Percentiles rank a stretch among this genome's conserved stretches.
Conservation (phyloP, 2,113 vertebrate genomes). For the Mesitornis unicolor region DNA sequence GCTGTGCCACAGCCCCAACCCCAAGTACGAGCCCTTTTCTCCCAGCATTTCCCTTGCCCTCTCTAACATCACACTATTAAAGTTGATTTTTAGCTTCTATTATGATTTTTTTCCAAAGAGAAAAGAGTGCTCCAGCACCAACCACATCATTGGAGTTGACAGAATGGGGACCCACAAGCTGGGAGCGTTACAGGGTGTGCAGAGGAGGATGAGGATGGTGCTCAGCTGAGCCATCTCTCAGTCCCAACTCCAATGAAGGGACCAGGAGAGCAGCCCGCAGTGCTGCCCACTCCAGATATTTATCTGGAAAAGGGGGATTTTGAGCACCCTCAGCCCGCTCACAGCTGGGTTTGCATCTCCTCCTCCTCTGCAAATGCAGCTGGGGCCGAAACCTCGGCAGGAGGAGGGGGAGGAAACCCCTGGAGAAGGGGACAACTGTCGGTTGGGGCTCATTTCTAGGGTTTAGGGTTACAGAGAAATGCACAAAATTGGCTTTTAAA, state of each 20-base stretch:
- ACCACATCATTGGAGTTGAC: conserved; percentile 30
- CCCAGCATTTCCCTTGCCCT: not conserved
- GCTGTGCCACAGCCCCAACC: not conserved
- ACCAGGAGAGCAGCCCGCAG: not conserved
- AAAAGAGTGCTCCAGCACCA: conserved; percentile 10
- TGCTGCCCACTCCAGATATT: not conserved
- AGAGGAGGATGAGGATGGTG: not conserved
- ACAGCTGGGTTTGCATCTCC: not conserved
- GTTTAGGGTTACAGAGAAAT: not conserved
- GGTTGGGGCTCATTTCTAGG: not conserved
- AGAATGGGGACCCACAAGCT: not conserved
- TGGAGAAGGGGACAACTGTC: not conserved
- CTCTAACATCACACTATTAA: not conserved
- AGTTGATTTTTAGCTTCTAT: conserved; percentile 23
- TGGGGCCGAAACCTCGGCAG: not conserved
- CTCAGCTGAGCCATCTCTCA: not conserved
- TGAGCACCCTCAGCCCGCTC: accelerated
- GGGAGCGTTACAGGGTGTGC: not conserved
- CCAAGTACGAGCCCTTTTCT: not conserved
- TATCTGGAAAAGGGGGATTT: not conserved
- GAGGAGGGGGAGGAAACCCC: not conserved
- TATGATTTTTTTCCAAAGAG: not conserved
- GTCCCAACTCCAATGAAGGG: not conserved
- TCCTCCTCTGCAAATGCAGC: not conserved
- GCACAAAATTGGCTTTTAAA: not conserved